Evolutionary conservation across 1,140 invertebrate species (phyloP).

Genomic region (Chlorops oryzae): DNA sequence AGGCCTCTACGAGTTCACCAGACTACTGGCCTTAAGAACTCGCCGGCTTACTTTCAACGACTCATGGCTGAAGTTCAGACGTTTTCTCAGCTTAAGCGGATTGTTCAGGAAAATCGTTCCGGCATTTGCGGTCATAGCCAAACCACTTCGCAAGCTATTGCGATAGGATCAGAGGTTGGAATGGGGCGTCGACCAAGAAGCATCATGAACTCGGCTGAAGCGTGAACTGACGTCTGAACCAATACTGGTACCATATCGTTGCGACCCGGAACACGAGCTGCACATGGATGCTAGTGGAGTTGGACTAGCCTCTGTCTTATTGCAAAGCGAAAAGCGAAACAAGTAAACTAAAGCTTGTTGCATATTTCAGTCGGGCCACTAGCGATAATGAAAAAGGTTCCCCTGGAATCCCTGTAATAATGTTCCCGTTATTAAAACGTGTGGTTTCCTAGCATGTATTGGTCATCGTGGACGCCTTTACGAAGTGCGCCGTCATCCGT

Average conservation of each 20-base stretch:
- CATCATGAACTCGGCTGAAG: too few species aligned
- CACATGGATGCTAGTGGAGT: slow-evolving; percentile 22
- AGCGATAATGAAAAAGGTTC: slow-evolving; percentile 44
- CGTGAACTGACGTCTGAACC: too few species aligned
- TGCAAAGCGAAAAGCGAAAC: slow-evolving; percentile 21
- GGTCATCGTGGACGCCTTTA: slow-evolving; percentile 3
- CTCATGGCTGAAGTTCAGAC: slow-evolving; percentile 42
- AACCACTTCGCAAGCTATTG: slow-evolving; percentile 22
- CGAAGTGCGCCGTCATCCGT: neutral
- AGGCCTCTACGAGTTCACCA: slow-evolving; percentile 45
- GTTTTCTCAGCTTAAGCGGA: slow-evolving; percentile 29
- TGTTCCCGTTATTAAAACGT: slow-evolving; percentile 24
- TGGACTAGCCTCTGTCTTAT: slow-evolving; percentile 22
- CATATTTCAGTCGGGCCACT: slow-evolving; percentile 29
- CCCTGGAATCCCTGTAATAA: slow-evolving; percentile 37
- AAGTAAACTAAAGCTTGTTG: slow-evolving; percentile 6
- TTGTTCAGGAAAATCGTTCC: slow-evolving; percentile 40
- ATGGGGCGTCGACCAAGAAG: too few species aligned
- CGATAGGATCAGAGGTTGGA: slow-evolving; percentile 22
- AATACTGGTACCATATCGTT: too few species aligned
- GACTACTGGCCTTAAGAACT: slow-evolving; percentile 47
- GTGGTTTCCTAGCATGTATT: neutral
- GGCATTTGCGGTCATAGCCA: slow-evolving; percentile 21
- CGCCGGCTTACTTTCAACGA: slow-evolving; percentile 43
- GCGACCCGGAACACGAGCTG: too few species aligned